Conservation (phyloP, 2,113 vertebrate genomes). For the Sarotherodon lohbergeri region DNA sequence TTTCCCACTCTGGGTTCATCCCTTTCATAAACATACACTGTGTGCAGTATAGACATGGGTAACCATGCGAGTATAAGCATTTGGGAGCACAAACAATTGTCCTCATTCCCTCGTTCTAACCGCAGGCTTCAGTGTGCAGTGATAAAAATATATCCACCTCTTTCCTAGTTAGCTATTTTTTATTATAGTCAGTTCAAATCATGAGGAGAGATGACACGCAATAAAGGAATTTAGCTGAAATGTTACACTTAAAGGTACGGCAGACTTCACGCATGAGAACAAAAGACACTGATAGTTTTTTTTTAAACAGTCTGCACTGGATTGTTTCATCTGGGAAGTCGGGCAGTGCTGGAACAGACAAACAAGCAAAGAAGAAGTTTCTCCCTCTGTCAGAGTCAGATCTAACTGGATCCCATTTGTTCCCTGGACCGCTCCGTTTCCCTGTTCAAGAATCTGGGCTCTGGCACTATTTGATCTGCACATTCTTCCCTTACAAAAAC, state of each 20-base stretch:
- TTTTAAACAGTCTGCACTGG: background rate
- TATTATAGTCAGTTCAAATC: background rate
- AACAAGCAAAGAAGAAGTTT: background rate
- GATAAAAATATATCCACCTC: background rate
- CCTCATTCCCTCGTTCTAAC: background rate
- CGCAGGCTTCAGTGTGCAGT: background rate
- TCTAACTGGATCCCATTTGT: background rate
- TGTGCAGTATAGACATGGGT: background rate
- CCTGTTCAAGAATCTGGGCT: background rate
- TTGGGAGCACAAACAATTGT: constrained; percentile 23
- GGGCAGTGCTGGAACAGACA: background rate
- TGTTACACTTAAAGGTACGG: background rate
- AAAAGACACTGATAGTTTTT: background rate
- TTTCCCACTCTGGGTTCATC: constrained; percentile 3
- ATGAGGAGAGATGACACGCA: background rate
- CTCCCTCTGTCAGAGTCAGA: background rate
- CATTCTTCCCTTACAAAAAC: constrained; percentile 1
- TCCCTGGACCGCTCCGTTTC: background rate
- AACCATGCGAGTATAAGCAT: constrained; percentile 24
- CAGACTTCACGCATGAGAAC: background rate
- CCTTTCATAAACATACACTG: constrained; percentile 16
- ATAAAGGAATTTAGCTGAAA: background rate
- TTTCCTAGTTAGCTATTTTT: background rate
- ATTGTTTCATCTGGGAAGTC: background rate
- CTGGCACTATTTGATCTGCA: background rate